phyloP scores from a whole-genome alignment of 2,888 invertebrate genomes.

The Camponotus fellah region DNA sequence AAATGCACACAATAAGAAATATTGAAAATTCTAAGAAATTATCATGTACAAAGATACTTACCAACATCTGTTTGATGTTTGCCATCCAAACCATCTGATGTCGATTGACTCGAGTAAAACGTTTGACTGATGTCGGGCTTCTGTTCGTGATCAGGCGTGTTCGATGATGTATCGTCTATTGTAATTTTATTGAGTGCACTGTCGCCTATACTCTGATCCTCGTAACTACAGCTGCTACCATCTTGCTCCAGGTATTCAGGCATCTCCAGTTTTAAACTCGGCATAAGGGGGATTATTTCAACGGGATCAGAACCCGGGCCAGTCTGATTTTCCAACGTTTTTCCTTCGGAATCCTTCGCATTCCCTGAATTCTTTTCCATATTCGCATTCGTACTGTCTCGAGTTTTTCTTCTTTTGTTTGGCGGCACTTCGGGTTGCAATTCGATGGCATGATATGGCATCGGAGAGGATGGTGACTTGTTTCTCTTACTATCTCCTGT shows the following conservation, averaged over 20 bases:
- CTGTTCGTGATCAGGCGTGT: constrained; percentile 82
- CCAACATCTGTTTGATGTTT: constrained; percentile 83
- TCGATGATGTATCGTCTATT: constrained; percentile 80
- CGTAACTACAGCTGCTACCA: constrained; percentile 85
- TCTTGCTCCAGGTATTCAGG: constrained; percentile 87
- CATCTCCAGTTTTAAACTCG: constrained; percentile 87
- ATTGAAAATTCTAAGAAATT: not conserved
- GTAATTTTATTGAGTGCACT: constrained; percentile 80
- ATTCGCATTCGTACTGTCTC: constrained; percentile 80
- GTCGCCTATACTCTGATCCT: constrained; percentile 83
- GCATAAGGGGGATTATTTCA: constrained; percentile 86
- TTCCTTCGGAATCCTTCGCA: constrained; percentile 79
- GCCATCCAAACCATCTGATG: constrained; percentile 80
- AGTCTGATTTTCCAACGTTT: constrained; percentile 79
- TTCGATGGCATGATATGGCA: constrained; percentile 81
- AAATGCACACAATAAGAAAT: not conserved
- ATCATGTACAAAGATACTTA: constrained; percentile 67
- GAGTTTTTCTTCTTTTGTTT: constrained; percentile 83
- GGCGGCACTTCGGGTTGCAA: constrained; percentile 82
- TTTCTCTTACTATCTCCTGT: constrained; percentile 80
- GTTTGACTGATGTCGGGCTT: constrained; percentile 85
- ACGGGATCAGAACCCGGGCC: constrained; percentile 82
- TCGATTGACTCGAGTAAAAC: constrained; percentile 82
- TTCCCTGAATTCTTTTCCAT: constrained; percentile 80
- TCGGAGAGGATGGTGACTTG: constrained; percentile 83